These are phyloP conservation scores for Poecilobothrus nobilitatus DNA, from an alignment of 2,888 invertebrate genomes.

Conservation along the genomic window DNA sequence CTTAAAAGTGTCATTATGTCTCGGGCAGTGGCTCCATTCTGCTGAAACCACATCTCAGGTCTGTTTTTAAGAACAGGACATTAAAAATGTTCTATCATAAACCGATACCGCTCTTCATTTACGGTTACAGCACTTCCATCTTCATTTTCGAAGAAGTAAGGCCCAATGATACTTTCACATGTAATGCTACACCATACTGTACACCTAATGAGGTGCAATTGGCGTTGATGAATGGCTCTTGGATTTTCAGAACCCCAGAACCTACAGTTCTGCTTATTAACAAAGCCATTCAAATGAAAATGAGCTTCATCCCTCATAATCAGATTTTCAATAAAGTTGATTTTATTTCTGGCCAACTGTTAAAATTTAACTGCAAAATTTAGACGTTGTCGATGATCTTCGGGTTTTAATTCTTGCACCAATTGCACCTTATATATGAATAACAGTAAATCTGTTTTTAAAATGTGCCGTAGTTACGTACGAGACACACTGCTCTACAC, in stretches of 20 bases:
- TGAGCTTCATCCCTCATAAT: slow-evolving; percentile 10
- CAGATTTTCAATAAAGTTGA: slow-evolving; percentile 12
- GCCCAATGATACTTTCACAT: slow-evolving; percentile 13
- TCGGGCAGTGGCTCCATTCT: background rate
- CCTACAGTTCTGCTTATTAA: slow-evolving; percentile 13
- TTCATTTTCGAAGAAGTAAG: slow-evolving; percentile 10
- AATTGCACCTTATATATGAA: no score
- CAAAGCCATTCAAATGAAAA: slow-evolving; percentile 14
- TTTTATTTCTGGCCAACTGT: no score
- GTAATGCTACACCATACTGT: slow-evolving; percentile 17
- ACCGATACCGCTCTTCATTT: no score
- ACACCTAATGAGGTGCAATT: slow-evolving; percentile 16
- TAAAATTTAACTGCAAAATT: no score
- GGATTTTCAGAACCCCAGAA: slow-evolving; percentile 15
- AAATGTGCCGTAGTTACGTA: no score
- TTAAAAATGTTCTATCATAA: no score
- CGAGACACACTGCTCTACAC: no score
- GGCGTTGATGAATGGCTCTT: slow-evolving; percentile 13
- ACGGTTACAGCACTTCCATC: no score
- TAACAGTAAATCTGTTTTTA: no score
- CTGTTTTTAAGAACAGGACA: slow-evolving; percentile 5
- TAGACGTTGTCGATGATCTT: no score
- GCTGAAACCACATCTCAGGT: slow-evolving; percentile 1
- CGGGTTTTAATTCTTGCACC: no score
- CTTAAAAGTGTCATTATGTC: no score